These are phyloP conservation scores for Orchestia grillus DNA, from an alignment of 1,140 invertebrate species.

Conservation along the genomic window DNA sequence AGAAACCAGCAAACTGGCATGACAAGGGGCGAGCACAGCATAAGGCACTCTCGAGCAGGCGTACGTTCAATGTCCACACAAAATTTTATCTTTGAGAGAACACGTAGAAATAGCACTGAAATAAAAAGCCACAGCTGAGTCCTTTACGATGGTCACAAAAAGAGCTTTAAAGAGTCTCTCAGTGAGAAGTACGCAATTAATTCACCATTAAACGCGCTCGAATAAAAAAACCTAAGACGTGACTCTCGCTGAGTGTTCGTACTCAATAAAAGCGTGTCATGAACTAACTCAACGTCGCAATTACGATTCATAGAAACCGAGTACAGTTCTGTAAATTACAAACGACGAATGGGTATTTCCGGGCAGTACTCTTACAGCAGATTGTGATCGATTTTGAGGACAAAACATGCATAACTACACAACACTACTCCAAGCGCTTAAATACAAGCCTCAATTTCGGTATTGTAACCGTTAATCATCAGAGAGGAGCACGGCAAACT, in stretches of 20 bases:
- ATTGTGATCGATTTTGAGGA: too few relatives aligned
- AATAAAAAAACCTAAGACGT: not conserved
- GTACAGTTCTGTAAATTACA: not conserved
- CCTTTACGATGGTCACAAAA: conserved; percentile 12
- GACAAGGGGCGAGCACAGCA: not conserved
- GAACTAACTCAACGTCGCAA: not conserved
- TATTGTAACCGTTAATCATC: too few relatives aligned
- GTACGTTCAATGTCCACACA: not conserved
- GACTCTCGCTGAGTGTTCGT: not conserved
- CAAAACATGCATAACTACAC: too few relatives aligned
- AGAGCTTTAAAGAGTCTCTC: conserved; percentile 1
- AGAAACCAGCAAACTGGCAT: not conserved
- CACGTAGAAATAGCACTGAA: not conserved
- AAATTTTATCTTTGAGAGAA: not conserved
- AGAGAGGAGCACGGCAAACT: not conserved
- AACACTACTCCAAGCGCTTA: too few relatives aligned
- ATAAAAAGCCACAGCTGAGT: not conserved
- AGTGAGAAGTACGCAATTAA: not conserved
- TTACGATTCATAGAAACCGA: not conserved
- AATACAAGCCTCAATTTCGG: too few relatives aligned
- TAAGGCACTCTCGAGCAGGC: not conserved
- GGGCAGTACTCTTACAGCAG: not conserved
- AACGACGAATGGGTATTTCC: not conserved
- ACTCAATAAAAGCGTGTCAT: not conserved
- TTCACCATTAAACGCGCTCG: not conserved